A percentile compares a stretch with the other conserved stretches of the same genome.
Conservation (phyloP, 2,888 invertebrate genomes). For the Thera britannica region DNA sequence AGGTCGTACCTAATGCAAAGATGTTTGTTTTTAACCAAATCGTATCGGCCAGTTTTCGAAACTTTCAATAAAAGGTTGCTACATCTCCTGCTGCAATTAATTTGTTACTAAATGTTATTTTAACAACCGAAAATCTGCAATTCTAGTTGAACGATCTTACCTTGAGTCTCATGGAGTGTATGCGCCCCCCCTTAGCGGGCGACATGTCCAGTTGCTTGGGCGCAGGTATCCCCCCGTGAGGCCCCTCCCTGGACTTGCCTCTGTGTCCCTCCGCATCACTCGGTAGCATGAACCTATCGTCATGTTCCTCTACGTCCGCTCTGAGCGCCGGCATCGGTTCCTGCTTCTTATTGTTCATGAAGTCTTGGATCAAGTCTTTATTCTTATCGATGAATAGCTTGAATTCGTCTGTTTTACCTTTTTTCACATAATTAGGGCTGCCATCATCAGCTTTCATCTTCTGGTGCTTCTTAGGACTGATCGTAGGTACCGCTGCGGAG, state of each 20-base stretch:
- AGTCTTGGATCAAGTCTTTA: slow-evolving; percentile 42
- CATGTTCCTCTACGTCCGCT: neutral
- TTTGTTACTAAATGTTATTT: no score
- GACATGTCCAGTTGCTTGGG: slow-evolving; percentile 62
- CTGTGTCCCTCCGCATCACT: neutral
- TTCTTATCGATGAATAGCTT: slow-evolving; percentile 47
- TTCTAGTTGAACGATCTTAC: slow-evolving; percentile 40
- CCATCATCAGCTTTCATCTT: neutral
- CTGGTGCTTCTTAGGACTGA: slow-evolving; percentile 2
- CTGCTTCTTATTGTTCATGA: slow-evolving; percentile 22
- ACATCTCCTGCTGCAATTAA: no score
- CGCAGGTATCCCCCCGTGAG: slow-evolving; percentile 29
- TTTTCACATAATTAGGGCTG: slow-evolving; percentile 3
- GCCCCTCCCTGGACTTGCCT: neutral
- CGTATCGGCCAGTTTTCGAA: no score
- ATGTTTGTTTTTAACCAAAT: no score
- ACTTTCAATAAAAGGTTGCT: no score
- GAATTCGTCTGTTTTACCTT: slow-evolving; percentile 39
- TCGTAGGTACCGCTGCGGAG: neutral
- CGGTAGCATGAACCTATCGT: no score
- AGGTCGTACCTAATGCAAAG: no score
- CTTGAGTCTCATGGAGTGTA: slow-evolving; percentile 51
- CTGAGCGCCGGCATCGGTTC: slow-evolving; percentile 5
- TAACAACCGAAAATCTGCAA: no score
- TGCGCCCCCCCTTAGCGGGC: slow-evolving; percentile 55